These are phyloP conservation scores for Eupelmus urozonus DNA, from an alignment of 2,888 invertebrate species.

Conservation along the genomic window DNA sequence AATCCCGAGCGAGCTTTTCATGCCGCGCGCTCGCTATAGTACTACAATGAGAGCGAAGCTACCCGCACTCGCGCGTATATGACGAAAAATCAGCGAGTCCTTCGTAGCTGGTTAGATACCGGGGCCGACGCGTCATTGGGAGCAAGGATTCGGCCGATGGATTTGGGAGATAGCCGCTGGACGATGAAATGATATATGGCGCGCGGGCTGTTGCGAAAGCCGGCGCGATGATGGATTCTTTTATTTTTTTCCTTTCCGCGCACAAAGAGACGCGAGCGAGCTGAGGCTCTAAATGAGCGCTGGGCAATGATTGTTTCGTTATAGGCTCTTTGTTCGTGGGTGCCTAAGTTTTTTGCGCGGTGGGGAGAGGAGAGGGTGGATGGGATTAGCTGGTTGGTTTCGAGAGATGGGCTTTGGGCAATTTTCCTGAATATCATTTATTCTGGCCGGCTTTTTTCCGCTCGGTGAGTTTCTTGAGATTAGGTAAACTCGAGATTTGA, in stretches of 20 bases:
- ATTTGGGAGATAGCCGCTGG: slow-evolving; percentile 36
- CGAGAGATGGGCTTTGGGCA: background rate
- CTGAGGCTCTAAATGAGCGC: slow-evolving; percentile 16
- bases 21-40: slow-evolving; percentile 7
- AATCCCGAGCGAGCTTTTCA: slow-evolving; percentile 64
- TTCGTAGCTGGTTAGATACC: background rate
- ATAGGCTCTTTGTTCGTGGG: slow-evolving; percentile 20
- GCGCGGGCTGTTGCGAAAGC: slow-evolving; percentile 30
- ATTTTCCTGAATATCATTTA: slow-evolving; percentile 7
- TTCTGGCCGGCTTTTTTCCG: no score
- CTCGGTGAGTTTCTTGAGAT: no score
- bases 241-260: background rate
- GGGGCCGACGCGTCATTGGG: slow-evolving; percentile 30
- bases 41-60: background rate
- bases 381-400: background rate
- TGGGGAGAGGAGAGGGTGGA: no score
- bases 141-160: slow-evolving; percentile 44
- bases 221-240: slow-evolving; percentile 4
- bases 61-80: background rate
- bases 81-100: slow-evolving; percentile 31
- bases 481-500: no score
- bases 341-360: no score
- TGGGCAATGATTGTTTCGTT: slow-evolving; percentile 17
- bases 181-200: background rate
- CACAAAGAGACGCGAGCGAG: slow-evolving; percentile 34